Evolutionary conservation across 2,113 vertebrate species (phyloP).

Genomic region (Seriola aureovittata): DNA sequence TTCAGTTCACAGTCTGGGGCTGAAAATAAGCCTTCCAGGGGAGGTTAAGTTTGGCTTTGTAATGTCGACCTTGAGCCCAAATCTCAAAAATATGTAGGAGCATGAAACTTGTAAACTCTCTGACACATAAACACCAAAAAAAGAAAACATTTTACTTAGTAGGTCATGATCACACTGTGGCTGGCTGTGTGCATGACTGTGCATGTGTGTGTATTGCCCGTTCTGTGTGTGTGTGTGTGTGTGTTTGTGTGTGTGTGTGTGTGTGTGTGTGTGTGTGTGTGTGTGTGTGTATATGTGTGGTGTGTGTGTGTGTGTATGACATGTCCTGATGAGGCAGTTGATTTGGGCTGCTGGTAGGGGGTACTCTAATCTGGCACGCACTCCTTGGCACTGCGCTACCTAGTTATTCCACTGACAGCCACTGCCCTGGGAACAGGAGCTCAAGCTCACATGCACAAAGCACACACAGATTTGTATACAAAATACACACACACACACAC

Average conservation of each 20-base stretch:
- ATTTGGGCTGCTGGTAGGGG: conserved; percentile 78
- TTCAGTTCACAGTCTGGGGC: conserved; percentile 41
- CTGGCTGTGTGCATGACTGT: conserved; percentile 23
- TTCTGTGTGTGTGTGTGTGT: conserved; percentile 31
- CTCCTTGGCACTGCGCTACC: conserved; percentile 69
- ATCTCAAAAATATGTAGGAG: conserved; percentile 46
- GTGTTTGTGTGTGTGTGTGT: conserved; percentile 25
- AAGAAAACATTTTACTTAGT: conserved; percentile 39
- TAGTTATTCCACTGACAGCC: conserved; percentile 77
- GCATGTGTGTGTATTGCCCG: background rate
- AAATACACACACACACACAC: conserved; percentile 43
- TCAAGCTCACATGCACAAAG: conserved; percentile 51
- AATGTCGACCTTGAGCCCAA: conserved; percentile 47
- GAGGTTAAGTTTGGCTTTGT: conserved; percentile 44
- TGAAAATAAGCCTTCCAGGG: conserved; percentile 40
- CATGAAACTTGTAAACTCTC: conserved; percentile 34
- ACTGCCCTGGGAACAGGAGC: conserved; percentile 69
- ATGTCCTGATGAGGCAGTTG: conserved; percentile 71
- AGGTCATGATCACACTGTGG: conserved; percentile 52
- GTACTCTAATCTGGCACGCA: conserved; percentile 80
- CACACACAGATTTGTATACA: conserved; percentile 52
- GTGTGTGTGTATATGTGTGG: conserved; percentile 3
- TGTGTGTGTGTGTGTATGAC: conserved; percentile 48
- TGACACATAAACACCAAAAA: conserved; percentile 7
- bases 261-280: conserved; percentile 25